These are phyloP conservation scores for Tauraco erythrolophus DNA, from an alignment of 2,113 vertebrate genomes.

Conservation along the genomic window DNA sequence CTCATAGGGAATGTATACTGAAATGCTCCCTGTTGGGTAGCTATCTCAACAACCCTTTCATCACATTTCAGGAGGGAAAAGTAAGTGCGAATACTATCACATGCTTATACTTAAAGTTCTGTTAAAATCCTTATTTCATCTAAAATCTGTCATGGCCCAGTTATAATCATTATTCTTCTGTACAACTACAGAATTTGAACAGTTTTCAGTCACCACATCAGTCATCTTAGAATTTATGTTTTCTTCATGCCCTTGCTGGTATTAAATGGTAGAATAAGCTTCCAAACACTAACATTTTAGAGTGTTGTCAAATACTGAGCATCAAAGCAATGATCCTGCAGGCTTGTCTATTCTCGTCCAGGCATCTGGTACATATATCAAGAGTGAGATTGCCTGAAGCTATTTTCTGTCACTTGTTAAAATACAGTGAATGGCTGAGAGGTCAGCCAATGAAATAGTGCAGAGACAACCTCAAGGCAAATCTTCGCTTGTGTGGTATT, in stretches of 20 bases:
- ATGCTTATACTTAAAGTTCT: neutral
- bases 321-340: neutral
- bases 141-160: neutral
- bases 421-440: conserved; percentile 14
- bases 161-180: neutral
- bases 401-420: conserved; percentile 7
- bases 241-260: neutral
- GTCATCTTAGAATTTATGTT: neutral
- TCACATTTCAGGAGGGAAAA: neutral
- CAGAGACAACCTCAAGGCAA: neutral
- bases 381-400: neutral
- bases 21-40: neutral
- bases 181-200: neutral
- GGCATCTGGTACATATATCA: neutral
- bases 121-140: neutral
- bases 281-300: neutral
- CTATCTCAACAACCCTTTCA: neutral
- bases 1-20: fast-evolving
- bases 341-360: neutral
- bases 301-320: neutral
- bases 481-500: neutral
- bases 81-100: neutral
- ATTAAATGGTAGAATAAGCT: neutral
- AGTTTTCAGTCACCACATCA: neutral
- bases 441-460: conserved; percentile 12